These are phyloP conservation scores for Xenopus laevis DNA, from an alignment of 2,113 vertebrate genomes.

Conservation along the genomic window DNA sequence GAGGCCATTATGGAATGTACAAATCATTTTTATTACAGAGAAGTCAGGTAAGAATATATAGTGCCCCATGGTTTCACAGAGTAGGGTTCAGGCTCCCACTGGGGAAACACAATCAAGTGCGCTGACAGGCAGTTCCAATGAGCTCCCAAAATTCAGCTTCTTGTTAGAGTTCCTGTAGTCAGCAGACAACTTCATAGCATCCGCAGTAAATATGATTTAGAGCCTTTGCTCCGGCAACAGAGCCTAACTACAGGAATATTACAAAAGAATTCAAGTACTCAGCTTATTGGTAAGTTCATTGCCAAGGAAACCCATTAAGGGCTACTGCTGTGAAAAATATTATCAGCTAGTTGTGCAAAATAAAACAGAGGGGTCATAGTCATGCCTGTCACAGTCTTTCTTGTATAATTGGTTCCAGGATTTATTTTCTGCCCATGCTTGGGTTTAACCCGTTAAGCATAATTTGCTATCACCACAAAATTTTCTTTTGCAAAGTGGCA, in stretches of 20 bases:
- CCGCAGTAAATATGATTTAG: conserved; percentile 4
- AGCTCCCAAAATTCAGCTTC: background rate
- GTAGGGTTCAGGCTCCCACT: background rate
- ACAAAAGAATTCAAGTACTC: background rate
- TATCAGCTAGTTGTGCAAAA: background rate
- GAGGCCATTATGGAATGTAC: background rate
- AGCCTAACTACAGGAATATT: background rate
- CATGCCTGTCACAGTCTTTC: background rate
- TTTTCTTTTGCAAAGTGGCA: no score
- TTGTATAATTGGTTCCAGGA: conserved; percentile 3
- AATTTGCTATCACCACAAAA: no score
- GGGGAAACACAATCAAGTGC: background rate
- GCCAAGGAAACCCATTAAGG: background rate
- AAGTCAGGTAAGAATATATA: background rate
- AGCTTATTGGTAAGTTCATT: conserved; percentile 13
- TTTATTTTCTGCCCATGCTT: no score
- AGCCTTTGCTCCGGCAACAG: background rate
- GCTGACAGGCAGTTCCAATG: background rate
- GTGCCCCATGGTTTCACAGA: background rate
- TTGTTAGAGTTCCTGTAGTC: background rate
- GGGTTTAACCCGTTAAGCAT: no score
- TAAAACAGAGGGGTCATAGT: background rate
- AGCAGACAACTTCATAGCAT: background rate
- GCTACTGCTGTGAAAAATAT: conserved; percentile 16
- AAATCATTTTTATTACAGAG: conserved; percentile 7